phyloP scores from a whole-genome alignment of 2,888 invertebrate species.

The Nephrotoma guestfalica region DNA sequence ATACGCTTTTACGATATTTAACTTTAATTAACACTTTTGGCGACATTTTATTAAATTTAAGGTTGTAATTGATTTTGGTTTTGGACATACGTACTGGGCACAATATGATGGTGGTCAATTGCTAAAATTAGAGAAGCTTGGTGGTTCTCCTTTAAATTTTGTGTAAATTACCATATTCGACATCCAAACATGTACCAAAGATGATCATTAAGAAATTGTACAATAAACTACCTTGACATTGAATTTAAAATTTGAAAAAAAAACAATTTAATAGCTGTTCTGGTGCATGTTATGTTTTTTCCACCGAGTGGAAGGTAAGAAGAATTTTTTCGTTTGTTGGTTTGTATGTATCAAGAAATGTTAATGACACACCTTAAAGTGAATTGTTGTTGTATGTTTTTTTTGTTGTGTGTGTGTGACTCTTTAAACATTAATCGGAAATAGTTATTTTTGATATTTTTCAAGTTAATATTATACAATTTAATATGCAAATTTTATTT shows the following conservation, averaged over 20 bases:
- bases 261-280: neutral
- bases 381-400: neutral
- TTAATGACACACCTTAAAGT: neutral
- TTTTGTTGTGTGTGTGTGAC: neutral
- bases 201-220: neutral
- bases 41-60: neutral
- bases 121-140: neutral
- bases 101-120: neutral
- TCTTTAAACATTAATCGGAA: neutral
- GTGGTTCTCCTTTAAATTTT: neutral
- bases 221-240: neutral
- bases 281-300: neutral
- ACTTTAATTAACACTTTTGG: neutral
- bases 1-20: neutral
- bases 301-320: neutral
- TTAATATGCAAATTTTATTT: neutral
- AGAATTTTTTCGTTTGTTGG: neutral
- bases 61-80: neutral
- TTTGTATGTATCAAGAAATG: neutral
- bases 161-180: neutral
- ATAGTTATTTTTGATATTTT: neutral
- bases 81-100: neutral
- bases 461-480: neutral
- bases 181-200: neutral
- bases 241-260: neutral